Conservation (phyloP, 2,113 vertebrate species). For the Elephas maximus region DNA sequence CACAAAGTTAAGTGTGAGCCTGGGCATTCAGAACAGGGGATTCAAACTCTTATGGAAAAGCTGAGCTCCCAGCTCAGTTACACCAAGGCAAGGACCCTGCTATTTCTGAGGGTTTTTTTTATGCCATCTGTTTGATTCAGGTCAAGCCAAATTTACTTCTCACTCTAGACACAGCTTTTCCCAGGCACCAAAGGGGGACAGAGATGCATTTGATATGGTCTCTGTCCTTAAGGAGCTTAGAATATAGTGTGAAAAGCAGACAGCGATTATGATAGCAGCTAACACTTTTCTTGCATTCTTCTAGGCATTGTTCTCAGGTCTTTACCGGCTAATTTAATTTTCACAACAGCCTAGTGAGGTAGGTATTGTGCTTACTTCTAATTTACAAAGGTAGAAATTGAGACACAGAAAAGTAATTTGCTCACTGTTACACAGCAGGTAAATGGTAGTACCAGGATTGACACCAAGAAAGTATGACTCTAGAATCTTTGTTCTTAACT, state of each 20-base stretch:
- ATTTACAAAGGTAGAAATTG: constrained; percentile 49
- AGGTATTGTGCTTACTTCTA: neutral
- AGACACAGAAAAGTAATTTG: constrained; percentile 17
- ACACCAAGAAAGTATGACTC: constrained; percentile 13
- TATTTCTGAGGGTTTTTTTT: constrained; percentile 46
- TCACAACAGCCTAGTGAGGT: neutral
- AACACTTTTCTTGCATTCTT: constrained; percentile 32
- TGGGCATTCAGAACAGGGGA: constrained; percentile 44
- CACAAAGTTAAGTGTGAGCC: constrained; percentile 44
- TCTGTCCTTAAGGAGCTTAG: constrained; percentile 43
- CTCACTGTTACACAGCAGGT: neutral
- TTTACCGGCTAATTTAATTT: constrained; percentile 52
- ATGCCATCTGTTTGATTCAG: constrained; percentile 31
- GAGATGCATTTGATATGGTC: neutral
- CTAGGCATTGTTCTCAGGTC: constrained; percentile 1
- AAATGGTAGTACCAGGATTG: neutral
- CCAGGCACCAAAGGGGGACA: neutral
- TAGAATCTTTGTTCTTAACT: constrained; percentile 52
- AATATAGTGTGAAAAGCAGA: constrained; percentile 18
- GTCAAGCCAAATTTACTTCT: constrained; percentile 55
- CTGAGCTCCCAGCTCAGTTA: neutral
- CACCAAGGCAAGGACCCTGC: neutral
- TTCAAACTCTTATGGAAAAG: constrained; percentile 13
- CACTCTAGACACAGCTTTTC: constrained; percentile 37
- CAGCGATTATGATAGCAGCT: constrained; percentile 32